Base-by-base conservation (phyloP, 2,888 invertebrate genomes). In the Agrotis puta region DNA sequence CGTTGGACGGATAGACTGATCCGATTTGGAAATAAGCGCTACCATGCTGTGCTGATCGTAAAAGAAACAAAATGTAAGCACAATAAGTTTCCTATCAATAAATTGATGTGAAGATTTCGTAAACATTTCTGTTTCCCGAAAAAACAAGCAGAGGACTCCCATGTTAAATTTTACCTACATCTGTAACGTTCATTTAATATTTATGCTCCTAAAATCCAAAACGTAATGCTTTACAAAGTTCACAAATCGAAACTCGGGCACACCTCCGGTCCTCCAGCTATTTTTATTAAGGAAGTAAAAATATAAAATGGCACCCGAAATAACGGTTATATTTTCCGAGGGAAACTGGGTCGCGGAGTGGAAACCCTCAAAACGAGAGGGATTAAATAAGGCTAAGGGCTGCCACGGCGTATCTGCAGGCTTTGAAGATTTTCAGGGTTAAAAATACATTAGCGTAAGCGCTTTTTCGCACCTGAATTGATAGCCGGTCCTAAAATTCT, bases 261-360 rank as follows among this genome's bases (percentile, higher is more conserved):
- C 59, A 72, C 51, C 58, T 65, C 11, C n/a, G n/a, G n/a, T n/a
- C n/a, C 39, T 39, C 56, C 13, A 47, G 62, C 67, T 70, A 84
- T 82, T 80, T 85, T 81, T 79, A 82, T 80, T 67, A 73, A 11
- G 58, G 64, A 74, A 74, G 70, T 80, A 79, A 84, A 83, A 84
- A 82, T 82, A 82, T 73, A 82, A 85, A 86, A 84, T 74, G 78
- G 59, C 51, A 67, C 63, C 64, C 66, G 77, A 71, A 80, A 86
- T 82, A 82, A 83, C 79, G 77, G 82, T 85, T 82, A 87, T 88
- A 89, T 89, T 89, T 89, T 80, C 78, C 73, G 73, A 77, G 71
- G 74, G 77, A 83, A 89, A 88, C 88, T 89, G 81, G 88, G 88
- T 89, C 89, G 82, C 75, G 81, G 80, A 82, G 82, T 81, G 84